These are phyloP conservation scores for Python bivittatus DNA, from an alignment of 2,113 vertebrate species.

Conservation along the genomic window DNA sequence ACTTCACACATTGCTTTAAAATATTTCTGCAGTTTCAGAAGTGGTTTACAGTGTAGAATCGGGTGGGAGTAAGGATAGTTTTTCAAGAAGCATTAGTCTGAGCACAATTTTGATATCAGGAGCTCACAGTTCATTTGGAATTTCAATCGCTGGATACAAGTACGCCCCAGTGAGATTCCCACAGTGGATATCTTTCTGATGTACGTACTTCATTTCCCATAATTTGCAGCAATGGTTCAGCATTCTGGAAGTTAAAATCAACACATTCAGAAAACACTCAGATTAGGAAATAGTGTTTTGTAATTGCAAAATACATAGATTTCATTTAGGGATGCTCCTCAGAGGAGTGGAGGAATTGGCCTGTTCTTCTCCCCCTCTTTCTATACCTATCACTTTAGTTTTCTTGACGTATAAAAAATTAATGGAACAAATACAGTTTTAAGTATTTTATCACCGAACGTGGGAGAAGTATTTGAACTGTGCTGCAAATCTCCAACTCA, in stretches of 20 bases:
- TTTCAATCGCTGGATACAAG: not conserved
- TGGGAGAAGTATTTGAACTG: not conserved
- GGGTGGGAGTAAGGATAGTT: not conserved
- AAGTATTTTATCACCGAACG: not conserved
- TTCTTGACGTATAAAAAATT: not conserved
- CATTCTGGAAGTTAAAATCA: not conserved
- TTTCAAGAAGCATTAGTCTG: not conserved
- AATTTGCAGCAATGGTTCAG: not conserved
- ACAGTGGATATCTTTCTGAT: not conserved
- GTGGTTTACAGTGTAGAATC: not conserved
- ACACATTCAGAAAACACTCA: not conserved
- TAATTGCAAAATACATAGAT: not conserved
- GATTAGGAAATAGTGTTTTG: not conserved
- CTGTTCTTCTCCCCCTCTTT: not conserved
- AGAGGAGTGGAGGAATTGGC: not conserved
- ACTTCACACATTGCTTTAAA: not conserved
- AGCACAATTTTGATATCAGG: too few relatives aligned
- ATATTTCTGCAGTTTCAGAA: not conserved
- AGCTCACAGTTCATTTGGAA: not conserved
- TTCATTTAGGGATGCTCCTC: not conserved
- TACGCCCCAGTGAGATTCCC: not conserved
- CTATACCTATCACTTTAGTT: not conserved
- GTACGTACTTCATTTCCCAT: not conserved
- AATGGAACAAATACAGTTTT: not conserved
- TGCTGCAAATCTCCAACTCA: not conserved